Conservation (phyloP, 2,113 vertebrate species). For the Salvelinus namaycush region DNA sequence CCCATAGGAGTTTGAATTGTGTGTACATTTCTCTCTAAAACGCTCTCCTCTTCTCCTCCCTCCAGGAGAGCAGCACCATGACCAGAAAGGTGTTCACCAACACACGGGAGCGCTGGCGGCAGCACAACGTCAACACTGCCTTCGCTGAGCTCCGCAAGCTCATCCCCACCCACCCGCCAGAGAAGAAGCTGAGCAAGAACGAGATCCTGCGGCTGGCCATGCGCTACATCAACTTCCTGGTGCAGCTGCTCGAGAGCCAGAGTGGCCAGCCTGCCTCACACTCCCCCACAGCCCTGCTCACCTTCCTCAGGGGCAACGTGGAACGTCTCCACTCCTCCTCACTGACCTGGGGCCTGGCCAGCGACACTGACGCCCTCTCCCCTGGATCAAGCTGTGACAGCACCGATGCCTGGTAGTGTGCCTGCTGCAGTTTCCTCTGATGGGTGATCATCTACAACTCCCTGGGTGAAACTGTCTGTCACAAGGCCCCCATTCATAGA, state of each 20-base stretch:
- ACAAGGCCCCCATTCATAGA: not conserved
- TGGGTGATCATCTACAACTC: not conserved
- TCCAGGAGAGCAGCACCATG: conserved; percentile 69
- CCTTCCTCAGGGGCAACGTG: conserved; percentile 76
- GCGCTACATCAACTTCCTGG: conserved; percentile 97
- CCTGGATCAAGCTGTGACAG: conserved; percentile 77
- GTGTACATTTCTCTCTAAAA: not conserved
- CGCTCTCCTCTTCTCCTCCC: no score
- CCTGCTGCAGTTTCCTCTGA: not conserved
- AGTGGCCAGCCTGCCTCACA: conserved; percentile 70
- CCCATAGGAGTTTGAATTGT: not conserved
- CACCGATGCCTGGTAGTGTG: conserved; percentile 73
- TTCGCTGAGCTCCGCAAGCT: conserved; percentile 94
- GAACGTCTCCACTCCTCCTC: conserved; percentile 68
- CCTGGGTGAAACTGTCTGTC: conserved; percentile 23
- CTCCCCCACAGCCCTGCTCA: conserved; percentile 70
- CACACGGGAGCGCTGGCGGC: conserved; percentile 93
- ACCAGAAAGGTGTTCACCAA: conserved; percentile 95
- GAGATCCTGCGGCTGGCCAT: conserved; percentile 96
- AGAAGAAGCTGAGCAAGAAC: conserved; percentile 99
- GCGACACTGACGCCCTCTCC: conserved; percentile 77
- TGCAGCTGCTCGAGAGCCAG: conserved; percentile 88
- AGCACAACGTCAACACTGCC: conserved; percentile 95
- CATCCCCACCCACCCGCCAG: conserved; percentile 95
- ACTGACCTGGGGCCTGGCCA: conserved; percentile 72